phyloP scores from a whole-genome alignment of 2,888 invertebrate species.

The Agrotis clavis region DNA sequence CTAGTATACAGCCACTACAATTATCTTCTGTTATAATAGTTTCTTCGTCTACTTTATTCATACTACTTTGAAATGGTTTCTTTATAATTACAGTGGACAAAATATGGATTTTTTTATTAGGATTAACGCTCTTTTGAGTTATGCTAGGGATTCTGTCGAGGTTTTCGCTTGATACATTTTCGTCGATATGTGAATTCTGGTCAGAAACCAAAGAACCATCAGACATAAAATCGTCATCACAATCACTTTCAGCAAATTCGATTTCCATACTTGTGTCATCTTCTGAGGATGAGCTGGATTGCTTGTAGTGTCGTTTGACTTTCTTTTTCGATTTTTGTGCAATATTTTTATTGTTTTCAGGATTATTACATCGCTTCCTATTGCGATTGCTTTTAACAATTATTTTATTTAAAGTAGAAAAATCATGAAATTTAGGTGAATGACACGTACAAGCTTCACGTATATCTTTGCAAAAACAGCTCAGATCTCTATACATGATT shows the following conservation, averaged over 20 bases:
- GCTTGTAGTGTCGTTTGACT: conserved; percentile 15
- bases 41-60: neutral
- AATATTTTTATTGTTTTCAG: neutral
- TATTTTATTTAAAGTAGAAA: conserved; percentile 11
- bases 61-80: conserved; percentile 1
- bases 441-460: conserved; percentile 10
- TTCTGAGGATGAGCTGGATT: conserved; percentile 21
- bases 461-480: conserved; percentile 1
- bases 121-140: conserved; percentile 10
- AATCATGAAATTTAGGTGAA: conserved; percentile 11
- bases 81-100: conserved; percentile 9
- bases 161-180: conserved; percentile 6
- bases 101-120: conserved; percentile 18
- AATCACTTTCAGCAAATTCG: conserved; percentile 26
- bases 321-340: conserved; percentile 12
- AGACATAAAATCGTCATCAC: conserved; percentile 16
- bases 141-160: neutral
- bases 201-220: conserved; percentile 16
- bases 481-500: conserved; percentile 16
- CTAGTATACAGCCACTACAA: neutral
- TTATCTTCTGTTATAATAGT: conserved; percentile 1
- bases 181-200: conserved; percentile 4
- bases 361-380: conserved; percentile 11
- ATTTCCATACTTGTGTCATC: conserved; percentile 31
- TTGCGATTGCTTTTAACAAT: neutral